Base-by-base conservation (phyloP, 2,113 vertebrate genomes). In the Tringa solitaria region DNA sequence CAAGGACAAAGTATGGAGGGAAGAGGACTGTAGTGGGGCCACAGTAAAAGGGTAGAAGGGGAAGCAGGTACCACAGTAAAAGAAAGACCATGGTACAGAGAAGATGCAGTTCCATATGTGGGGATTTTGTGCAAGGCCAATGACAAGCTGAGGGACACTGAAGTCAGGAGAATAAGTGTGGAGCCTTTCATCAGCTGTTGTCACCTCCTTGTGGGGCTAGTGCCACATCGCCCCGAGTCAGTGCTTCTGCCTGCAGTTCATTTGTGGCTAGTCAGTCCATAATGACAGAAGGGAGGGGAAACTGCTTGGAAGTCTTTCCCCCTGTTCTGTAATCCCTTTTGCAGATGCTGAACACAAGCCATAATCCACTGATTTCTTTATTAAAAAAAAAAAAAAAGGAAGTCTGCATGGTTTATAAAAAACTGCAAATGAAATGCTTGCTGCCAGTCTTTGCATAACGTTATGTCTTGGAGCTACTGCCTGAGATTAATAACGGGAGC, bases 101-200 rank as follows among this genome's bases (percentile, higher is more conserved):
- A 37, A 75, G 70, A 56, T 30, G 35, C 26, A 43, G 22, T 64
- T 78, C 46, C 14, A 6, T 54, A 8, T 0, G 0, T 13, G 22
- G 12, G 37, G 43, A 39, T 59, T 83, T 60, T 76, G 15, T 43
- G 53, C 2, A 0, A 26, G 33, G 57, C 39, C 48, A 39, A 15
- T 54, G 70, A 63, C 14, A 59, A 85, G 15, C 23, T 60, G 61
- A 70, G 32, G 37, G 15, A 4, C 26, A 64, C 51, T 4, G 26
- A 70, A 81, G n/a, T 73, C 46, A 59, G 28, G 5, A 90, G 37
- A 72, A 10, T 6, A 23, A 4, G 18, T 27, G 10, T 20, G 6
- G 57, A 88, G 16, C 35, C 26, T 92, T 68, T 86, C 45, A 27
- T 39, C 43, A 51, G 33, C 14, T 64, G 1, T 53, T 19, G 4